Conservation (phyloP, 2,888 invertebrate genomes). For the Rhamphomyia laevipes region DNA sequence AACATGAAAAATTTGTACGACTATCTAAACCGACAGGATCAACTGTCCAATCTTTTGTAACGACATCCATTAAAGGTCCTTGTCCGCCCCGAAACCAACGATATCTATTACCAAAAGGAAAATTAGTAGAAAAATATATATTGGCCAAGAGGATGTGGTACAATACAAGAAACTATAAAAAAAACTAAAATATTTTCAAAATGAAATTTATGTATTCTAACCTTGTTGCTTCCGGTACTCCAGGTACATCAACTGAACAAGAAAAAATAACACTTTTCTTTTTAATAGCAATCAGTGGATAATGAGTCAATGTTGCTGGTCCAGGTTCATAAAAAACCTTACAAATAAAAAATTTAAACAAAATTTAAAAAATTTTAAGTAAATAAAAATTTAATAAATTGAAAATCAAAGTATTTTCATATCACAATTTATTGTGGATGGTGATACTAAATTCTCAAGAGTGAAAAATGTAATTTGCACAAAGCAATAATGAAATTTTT, state of each 20-base stretch:
- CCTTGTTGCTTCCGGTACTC: slow-evolving; percentile 58
- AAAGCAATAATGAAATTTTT: no score
- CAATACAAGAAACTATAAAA: not conserved
- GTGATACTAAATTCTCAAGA: no score
- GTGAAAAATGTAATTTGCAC: slow-evolving; percentile 25
- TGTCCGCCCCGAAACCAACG: slow-evolving; percentile 73
- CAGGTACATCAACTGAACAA: slow-evolving; percentile 72
- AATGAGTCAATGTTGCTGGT: slow-evolving; percentile 62
- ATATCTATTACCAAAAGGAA: slow-evolving; percentile 40
- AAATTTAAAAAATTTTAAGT: not conserved
- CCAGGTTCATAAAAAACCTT: slow-evolving; percentile 60
- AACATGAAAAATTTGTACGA: slow-evolving; percentile 80
- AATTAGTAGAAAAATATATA: not conserved
- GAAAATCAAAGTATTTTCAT: no score
- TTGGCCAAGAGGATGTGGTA: no score
- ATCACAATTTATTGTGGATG: no score
- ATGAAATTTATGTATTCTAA: no score
- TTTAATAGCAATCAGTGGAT: slow-evolving; percentile 67
- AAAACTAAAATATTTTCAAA: no score
- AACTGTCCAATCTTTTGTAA: slow-evolving; percentile 64
- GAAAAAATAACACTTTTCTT: slow-evolving; percentile 69
- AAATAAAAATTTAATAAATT: not conserved
- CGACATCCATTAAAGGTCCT: slow-evolving; percentile 56
- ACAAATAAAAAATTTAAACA: not conserved
- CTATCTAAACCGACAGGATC: slow-evolving; percentile 75